Evolutionary conservation across 2,113 vertebrate genomes (phyloP).

Genomic region (Thoracochromis brauschi): DNA sequence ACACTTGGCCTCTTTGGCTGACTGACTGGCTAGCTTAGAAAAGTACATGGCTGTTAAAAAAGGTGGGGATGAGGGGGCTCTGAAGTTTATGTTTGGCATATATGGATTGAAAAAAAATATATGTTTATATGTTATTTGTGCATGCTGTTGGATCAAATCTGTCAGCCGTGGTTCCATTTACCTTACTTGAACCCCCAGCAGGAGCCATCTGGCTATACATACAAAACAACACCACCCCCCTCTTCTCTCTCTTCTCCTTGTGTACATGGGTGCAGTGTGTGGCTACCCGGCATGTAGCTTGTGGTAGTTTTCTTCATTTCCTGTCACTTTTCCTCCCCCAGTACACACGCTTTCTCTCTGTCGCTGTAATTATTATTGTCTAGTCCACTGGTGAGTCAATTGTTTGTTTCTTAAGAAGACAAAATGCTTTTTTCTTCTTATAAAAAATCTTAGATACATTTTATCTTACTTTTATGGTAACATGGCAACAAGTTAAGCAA

Average conservation of each 20-base stretch:
- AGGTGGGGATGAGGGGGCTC: not conserved
- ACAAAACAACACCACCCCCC: constrained; percentile 10
- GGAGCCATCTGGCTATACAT: constrained; percentile 60
- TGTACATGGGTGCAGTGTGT: constrained; percentile 29
- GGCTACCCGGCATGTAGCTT: constrained; percentile 48
- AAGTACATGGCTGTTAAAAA: not conserved
- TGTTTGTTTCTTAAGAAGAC: not conserved
- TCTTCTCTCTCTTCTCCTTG: not conserved
- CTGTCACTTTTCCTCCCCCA: constrained; percentile 56
- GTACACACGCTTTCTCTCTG: not conserved
- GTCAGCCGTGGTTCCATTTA: constrained; percentile 20
- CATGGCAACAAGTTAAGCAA: not conserved
- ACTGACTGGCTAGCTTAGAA: not conserved
- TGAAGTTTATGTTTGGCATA: not conserved
- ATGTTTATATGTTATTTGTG: not conserved
- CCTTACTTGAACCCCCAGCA: constrained; percentile 55
- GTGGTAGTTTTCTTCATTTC: constrained; percentile 73
- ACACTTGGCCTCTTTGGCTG: not conserved
- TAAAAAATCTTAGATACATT: not conserved
- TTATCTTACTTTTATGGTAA: not conserved
- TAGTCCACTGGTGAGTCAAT: not conserved
- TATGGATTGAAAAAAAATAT: not conserved
- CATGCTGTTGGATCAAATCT: not conserved
- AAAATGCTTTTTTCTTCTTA: not conserved
- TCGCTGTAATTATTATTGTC: not conserved